Conservation (phyloP, 2,113 vertebrate species). For the Hippocampus barbouri region DNA sequence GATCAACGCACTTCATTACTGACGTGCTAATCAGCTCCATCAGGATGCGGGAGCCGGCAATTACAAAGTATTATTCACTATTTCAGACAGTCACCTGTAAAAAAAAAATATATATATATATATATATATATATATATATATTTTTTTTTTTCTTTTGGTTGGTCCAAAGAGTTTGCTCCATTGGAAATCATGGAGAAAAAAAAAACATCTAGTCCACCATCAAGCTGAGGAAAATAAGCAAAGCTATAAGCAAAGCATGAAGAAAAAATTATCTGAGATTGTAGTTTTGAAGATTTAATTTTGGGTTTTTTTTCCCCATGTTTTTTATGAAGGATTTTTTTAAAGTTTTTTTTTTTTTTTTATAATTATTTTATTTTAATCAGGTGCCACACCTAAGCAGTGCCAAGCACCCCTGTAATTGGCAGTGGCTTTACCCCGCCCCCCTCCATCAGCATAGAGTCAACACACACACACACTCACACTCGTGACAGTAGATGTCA, state of each 20-base stretch:
- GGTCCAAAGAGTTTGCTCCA: not conserved
- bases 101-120: no score
- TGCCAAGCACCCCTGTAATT: slow-evolving; percentile 41
- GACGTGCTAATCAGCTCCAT: slow-evolving; percentile 54
- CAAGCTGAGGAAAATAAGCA: not conserved
- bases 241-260: not conserved
- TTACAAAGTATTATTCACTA: no score
- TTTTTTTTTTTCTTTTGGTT: not conserved
- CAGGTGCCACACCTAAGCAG: slow-evolving; percentile 52
- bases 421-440: slow-evolving; percentile 61
- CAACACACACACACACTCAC: slow-evolving; percentile 20
- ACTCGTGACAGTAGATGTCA: slow-evolving; percentile 20
- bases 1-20: slow-evolving; percentile 51
- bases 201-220: not conserved
- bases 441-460: slow-evolving; percentile 61
- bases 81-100: no score
- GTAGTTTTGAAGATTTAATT: not conserved
- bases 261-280: not conserved
- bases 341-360: no score
- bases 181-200: not conserved
- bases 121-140: no score
- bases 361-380: no score
- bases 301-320: slow-evolving; percentile 4
- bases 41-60: slow-evolving; percentile 18
- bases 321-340: no score